Conservation (phyloP, 2,797 vertebrate genomes). For the Astyanax mexicanus region DNA sequence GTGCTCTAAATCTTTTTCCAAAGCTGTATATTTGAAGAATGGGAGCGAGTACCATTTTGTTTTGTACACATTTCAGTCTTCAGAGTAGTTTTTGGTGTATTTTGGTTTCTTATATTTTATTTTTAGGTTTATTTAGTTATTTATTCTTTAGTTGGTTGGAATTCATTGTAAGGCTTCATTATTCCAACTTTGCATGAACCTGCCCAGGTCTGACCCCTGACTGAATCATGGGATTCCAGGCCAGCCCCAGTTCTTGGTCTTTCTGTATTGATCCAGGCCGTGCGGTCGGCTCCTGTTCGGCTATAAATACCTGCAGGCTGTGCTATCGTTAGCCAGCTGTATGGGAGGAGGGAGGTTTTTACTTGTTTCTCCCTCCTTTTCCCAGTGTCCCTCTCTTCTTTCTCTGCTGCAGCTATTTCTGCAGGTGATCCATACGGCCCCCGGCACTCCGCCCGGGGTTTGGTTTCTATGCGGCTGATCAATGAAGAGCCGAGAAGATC, state of each 20-base stretch:
- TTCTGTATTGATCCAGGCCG: slow-evolving; percentile 64
- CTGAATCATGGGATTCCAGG: slow-evolving; percentile 8
- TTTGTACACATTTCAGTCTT: too few species aligned
- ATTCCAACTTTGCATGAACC: too few species aligned
- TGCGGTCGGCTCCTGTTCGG: slow-evolving; percentile 56
- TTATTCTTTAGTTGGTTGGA: too few species aligned
- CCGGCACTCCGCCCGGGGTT: slow-evolving; percentile 45
- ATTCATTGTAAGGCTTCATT: too few species aligned
- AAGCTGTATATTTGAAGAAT: too few species aligned
- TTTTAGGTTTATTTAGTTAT: too few species aligned
- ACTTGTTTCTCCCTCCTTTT: slow-evolving; percentile 35
- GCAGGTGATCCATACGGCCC: slow-evolving; percentile 57
- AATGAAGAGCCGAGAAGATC: slow-evolving; percentile 44
- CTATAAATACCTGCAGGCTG: slow-evolving; percentile 69
- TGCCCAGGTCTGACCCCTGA: background rate
- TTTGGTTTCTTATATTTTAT: too few species aligned
- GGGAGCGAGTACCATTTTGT: too few species aligned
- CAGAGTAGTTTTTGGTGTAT: too few species aligned
- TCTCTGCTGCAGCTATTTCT: slow-evolving; percentile 57
- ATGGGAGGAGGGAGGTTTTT: slow-evolving; percentile 18
- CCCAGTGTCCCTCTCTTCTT: slow-evolving; percentile 48
- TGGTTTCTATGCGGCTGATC: slow-evolving; percentile 57
- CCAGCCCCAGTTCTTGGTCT: slow-evolving; percentile 3
- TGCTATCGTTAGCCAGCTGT: slow-evolving; percentile 32
- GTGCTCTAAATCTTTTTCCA: too few species aligned